Conservation (phyloP, 2,888 invertebrate genomes). For the Mesorhabditis sp. region DNA sequence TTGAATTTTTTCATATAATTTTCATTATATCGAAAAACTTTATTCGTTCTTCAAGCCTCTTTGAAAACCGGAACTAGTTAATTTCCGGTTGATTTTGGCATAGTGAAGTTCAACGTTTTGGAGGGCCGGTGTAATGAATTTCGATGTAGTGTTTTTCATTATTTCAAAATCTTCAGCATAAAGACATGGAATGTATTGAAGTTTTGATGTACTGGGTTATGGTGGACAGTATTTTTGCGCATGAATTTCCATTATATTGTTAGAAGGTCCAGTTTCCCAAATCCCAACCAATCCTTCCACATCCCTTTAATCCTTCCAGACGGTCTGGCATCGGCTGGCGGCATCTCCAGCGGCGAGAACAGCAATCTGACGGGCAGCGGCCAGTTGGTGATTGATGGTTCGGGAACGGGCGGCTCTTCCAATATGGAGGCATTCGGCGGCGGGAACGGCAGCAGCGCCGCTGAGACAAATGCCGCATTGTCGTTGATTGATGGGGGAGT, state of each 20-base stretch:
- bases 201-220: not conserved
- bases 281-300: not conserved
- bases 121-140: too few species aligned
- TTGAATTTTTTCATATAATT: not conserved
- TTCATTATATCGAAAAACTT: not conserved
- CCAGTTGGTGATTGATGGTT: conserved; percentile 21
- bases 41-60: not conserved
- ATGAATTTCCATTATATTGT: not conserved
- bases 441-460: conserved; percentile 22
- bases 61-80: not conserved
- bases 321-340: conserved; percentile 23
- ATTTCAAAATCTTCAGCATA: too few species aligned
- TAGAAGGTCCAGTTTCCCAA: not conserved
- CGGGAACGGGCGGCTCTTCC: conserved; percentile 18
- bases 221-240: too few species aligned
- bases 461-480: conserved; percentile 24
- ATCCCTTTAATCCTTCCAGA: conserved; percentile 10
- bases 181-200: too few species aligned
- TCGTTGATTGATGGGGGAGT: conserved; percentile 20
- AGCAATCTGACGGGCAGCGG: conserved; percentile 29
- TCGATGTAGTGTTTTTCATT: too few species aligned
- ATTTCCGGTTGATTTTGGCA: too few species aligned
- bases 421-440: conserved; percentile 27
- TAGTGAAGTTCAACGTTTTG: too few species aligned
- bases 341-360: conserved; percentile 24